Conservation (phyloP, 2,888 invertebrate species). For the Cremastinae sp. region DNA sequence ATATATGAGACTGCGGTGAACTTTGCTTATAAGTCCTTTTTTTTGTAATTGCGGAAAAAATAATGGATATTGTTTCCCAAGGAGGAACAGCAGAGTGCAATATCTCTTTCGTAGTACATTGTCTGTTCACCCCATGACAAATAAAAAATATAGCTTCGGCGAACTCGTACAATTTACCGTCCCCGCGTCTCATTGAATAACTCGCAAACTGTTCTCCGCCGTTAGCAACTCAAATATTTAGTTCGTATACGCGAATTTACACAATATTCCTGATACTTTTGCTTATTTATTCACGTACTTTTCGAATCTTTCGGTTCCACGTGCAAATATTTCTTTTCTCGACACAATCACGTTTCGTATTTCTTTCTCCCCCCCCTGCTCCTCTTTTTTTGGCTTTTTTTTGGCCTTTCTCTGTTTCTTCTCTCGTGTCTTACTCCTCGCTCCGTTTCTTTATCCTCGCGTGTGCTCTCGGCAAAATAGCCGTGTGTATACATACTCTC, state of each 20-base stretch:
- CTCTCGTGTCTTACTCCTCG: conserved; percentile 12
- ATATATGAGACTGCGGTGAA: not conserved
- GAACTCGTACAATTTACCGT: not conserved
- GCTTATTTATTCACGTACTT: conserved; percentile 50
- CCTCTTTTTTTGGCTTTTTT: conserved; percentile 19
- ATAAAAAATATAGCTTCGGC: too few species aligned
- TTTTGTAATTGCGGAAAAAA: too few species aligned
- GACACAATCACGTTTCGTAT: conserved; percentile 34
- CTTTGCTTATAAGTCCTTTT: not conserved
- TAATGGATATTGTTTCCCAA: not conserved
- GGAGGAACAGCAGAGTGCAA: not conserved
- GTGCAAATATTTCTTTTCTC: conserved; percentile 48
- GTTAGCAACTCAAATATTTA: conserved; percentile 21
- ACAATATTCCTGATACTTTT: conserved; percentile 46
- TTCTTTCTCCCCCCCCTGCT: conserved; percentile 19
- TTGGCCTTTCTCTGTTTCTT: not conserved
- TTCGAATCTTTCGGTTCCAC: conserved; percentile 30
- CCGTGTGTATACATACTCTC: conserved; percentile 37
- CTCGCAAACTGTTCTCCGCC: not conserved
- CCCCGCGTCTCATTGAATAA: not conserved
- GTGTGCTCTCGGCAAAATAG: conserved; percentile 13
- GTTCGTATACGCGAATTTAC: conserved; percentile 31
- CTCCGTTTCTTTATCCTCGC: conserved; percentile 7
- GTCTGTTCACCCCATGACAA: too few species aligned
- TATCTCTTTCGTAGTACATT: too few species aligned